These are phyloP conservation scores for Wiebesia pumilae DNA, from an alignment of 1,140 invertebrate species.

Conservation along the genomic window DNA sequence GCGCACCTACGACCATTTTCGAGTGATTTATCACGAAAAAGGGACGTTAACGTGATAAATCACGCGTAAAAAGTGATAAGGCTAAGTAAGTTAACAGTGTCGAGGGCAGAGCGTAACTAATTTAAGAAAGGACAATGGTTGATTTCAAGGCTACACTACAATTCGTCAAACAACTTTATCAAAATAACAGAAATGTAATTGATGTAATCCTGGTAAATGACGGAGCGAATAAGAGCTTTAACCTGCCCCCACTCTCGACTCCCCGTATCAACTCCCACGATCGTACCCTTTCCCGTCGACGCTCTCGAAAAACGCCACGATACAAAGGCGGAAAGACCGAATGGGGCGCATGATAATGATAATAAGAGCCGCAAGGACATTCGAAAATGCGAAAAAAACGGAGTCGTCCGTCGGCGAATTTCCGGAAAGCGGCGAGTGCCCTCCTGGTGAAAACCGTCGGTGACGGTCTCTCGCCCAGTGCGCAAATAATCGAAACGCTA, in stretches of 20 bases:
- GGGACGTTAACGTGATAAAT: neutral
- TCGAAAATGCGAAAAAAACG: neutral
- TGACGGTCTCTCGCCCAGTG: neutral
- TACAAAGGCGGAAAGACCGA: too few species aligned
- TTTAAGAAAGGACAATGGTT: neutral
- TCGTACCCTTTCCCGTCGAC: neutral
- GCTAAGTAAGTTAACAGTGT: neutral
- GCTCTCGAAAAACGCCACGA: neutral
- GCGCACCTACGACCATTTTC: neutral
- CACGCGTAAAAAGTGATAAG: conserved; percentile 4
- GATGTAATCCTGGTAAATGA: neutral
- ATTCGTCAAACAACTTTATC: neutral
- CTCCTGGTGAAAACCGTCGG: neutral
- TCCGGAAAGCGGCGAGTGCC: neutral
- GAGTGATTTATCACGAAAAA: neutral
- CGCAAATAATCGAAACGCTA: conserved; percentile 37
- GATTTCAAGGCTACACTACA: neutral
- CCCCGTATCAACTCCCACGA: neutral
- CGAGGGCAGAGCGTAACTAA: neutral
- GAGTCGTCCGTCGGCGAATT: neutral
- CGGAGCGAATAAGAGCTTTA: neutral
- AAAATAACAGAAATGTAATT: neutral
- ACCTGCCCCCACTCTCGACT: neutral
- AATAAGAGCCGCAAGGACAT: neutral
- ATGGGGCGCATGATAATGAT: too few species aligned